Conservation (phyloP, 2,888 invertebrate species). For the Melangyna quadrimaculata region DNA sequence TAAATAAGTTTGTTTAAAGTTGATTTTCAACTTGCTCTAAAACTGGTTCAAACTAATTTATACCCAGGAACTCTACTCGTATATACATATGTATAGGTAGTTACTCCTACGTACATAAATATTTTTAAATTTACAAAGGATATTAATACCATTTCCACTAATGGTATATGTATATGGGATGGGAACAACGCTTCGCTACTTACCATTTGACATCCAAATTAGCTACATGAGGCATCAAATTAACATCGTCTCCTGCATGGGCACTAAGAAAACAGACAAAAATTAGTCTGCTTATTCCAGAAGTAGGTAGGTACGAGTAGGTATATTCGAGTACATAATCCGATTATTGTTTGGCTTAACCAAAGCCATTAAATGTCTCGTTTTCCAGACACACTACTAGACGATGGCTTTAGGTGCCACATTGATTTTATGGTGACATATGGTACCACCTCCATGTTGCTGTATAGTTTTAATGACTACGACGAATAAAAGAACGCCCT, state of each 20-base stretch:
- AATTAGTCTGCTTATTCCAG: conserved; percentile 19
- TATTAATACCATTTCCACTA: conserved; percentile 11
- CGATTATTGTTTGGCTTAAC: conserved; percentile 42
- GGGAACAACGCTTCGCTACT: conserved; percentile 46
- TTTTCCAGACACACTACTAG: conserved; percentile 47
- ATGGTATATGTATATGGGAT: no score
- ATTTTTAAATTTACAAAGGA: neutral
- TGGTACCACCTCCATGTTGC: conserved; percentile 78
- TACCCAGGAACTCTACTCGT: neutral
- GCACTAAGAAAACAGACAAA: conserved; percentile 2
- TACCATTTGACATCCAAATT: conserved; percentile 41
- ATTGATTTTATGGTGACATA: conserved; percentile 78
- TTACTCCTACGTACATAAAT: neutral
- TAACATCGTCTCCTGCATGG: conserved; percentile 24
- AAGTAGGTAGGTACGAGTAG: neutral
- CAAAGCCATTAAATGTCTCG: conserved; percentile 56
- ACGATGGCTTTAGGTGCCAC: conserved; percentile 45
- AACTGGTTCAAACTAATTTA: neutral
- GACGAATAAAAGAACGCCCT: conserved; percentile 17
- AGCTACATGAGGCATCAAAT: conserved; percentile 56
- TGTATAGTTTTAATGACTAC: neutral
- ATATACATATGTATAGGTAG: neutral
- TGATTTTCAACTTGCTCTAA: no score
- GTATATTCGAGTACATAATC: conserved; percentile 15
- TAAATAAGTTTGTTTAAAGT: no score